Evolutionary conservation across 1,140 invertebrate species (phyloP).

Genomic region (Drosophila pandora): DNA sequence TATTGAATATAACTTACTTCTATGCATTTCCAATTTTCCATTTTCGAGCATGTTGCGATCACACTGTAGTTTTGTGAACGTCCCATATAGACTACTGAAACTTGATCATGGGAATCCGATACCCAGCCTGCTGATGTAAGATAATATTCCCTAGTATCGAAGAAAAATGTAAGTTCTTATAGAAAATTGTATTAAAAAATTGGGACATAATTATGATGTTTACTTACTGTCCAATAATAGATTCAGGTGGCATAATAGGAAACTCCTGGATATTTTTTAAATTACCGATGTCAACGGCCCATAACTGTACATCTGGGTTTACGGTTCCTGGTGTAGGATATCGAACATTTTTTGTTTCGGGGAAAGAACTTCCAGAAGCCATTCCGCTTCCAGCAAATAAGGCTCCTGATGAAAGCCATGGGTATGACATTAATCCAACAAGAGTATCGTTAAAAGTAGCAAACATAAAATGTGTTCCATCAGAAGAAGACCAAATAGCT

Average conservation of each 20-base stretch:
- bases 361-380: slow-evolving; percentile 85
- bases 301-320: slow-evolving; percentile 92
- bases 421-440: slow-evolving; percentile 90
- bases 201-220: too few species aligned
- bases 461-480: slow-evolving; percentile 92
- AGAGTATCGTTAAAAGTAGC: slow-evolving; percentile 94
- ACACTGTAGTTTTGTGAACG: slow-evolving; percentile 94
- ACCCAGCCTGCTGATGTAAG: slow-evolving; percentile 95
- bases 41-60: slow-evolving; percentile 90
- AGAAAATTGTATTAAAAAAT: background rate
- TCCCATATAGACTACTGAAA: slow-evolving; percentile 95
- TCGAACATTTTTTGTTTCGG: slow-evolving; percentile 89
- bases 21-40: slow-evolving; percentile 91
- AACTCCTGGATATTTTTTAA: slow-evolving; percentile 86
- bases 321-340: slow-evolving; percentile 93
- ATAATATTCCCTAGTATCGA: slow-evolving; percentile 91
- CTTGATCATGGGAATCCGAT: slow-evolving; percentile 87
- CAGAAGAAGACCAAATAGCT: slow-evolving; percentile 93
- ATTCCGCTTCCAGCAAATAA: slow-evolving; percentile 84
- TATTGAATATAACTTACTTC: slow-evolving; percentile 86
- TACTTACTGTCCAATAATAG: slow-evolving; percentile 89
- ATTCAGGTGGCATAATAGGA: slow-evolving; percentile 88
- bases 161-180: background rate
- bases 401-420: slow-evolving; percentile 88
- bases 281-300: slow-evolving; percentile 91